Evolutionary conservation across 1,140 invertebrate species (phyloP), one percentile per base, ranked within the genome.

Genomic region (Drosophila nigrodunni): DNA sequence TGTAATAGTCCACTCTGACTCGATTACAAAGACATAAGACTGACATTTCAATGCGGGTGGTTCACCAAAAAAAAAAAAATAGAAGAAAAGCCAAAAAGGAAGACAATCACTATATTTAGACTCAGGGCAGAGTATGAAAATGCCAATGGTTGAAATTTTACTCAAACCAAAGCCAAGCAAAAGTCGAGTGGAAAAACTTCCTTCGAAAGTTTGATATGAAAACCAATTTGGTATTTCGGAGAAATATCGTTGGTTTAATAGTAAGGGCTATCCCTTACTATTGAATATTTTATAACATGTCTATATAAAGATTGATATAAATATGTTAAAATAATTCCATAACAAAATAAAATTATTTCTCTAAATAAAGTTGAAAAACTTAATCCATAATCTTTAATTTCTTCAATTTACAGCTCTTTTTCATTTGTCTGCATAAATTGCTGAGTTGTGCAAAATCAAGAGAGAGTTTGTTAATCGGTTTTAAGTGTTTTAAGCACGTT

Each of bases 1-100:
- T 89, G 78, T 83, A 77, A 76, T 77, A 74, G 68, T 55, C 10
- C 61, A 21, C 50, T 71, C 41, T 34, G 43, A 64, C 43, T 59
- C 46, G 39, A 59, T 61, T 61, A 47, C 57, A 35, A 15, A 52
- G 62, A 37, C 55, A 30, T 50, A 9, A 13, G n/a, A 21, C 13
- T 59, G 59, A 21, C 47, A 47, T 35, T 64, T 15, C 41, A 15
- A 47, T 43, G 37, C 6, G 50, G 34, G 21, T 41, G 18, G 21
- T 3, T 54, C 49, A 34, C 21, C 21, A 41, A 64, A 54, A 44
- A 41, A 41, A 60, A 30, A 30, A 25, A 25, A 3, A 30, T 2
- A 1, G 18, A 21, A 21, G 25, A 30, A 30, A 30, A 5, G 6
- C 25, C 2, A 30, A 30, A 30, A 30, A 30, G 25, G 25, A 30